Evolutionary conservation across 2,113 vertebrate genomes (phyloP).

Genomic region (Danionella cerebrum): DNA sequence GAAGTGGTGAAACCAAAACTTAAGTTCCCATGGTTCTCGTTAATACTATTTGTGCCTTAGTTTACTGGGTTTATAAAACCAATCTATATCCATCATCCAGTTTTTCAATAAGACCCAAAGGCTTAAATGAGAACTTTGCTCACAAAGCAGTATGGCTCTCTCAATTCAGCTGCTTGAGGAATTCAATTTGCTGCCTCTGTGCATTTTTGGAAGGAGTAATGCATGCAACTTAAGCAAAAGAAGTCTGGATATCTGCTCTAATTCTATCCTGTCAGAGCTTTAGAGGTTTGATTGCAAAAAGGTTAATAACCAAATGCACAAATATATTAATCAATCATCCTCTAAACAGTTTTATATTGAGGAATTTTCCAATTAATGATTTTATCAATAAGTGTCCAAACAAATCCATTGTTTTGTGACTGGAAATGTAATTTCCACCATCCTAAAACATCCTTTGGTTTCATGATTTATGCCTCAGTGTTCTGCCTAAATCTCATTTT

Average conservation of each 20-base stretch:
- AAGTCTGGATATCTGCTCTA: background rate
- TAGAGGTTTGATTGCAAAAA: too few relatives aligned
- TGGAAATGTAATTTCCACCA: background rate
- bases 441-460: background rate
- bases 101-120: background rate
- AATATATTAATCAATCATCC: background rate
- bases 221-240: background rate
- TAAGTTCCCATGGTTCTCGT: too few relatives aligned
- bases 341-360: background rate
- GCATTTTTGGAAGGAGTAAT: slow-evolving; percentile 17
- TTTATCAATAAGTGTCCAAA: background rate
- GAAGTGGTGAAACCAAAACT: too few relatives aligned
- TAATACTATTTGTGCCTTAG: too few relatives aligned
- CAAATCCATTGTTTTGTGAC: background rate
- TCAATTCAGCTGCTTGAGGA: background rate
- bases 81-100: background rate
- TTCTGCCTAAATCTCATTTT: background rate
- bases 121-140: background rate
- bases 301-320: too few relatives aligned
- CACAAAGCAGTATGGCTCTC: background rate
- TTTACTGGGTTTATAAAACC: too few relatives aligned
- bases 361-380: background rate
- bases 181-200: slow-evolving; percentile 21
- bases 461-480: background rate
- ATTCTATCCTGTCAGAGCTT: background rate